Conservation (phyloP, 2,113 vertebrate species). For the Cephalopterus ornatus region DNA sequence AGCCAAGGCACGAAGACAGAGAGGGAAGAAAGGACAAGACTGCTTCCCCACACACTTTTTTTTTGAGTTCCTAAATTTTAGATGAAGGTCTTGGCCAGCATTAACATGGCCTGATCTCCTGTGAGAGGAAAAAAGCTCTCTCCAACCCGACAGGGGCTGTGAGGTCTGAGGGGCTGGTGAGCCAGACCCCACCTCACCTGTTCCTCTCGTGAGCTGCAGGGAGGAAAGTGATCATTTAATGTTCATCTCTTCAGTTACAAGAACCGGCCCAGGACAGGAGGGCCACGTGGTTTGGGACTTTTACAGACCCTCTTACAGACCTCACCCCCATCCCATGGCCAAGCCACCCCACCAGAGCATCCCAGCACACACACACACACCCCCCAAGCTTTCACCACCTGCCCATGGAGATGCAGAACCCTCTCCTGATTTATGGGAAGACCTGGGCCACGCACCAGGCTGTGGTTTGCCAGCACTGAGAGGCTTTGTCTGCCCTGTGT, state of each 20-base stretch:
- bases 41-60: background rate
- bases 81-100: background rate
- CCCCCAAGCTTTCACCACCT: background rate
- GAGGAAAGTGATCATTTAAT: background rate
- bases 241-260: background rate
- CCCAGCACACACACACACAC: background rate
- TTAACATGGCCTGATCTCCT: background rate
- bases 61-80: background rate
- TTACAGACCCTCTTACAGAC: background rate
- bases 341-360: background rate
- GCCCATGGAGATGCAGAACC: background rate
- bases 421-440: background rate
- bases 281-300: background rate
- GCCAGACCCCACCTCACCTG: rapidly evolving
- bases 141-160: background rate
- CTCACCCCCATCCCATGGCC: background rate
- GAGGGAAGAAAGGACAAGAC: background rate
- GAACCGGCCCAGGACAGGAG: background rate
- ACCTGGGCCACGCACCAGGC: background rate
- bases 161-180: background rate
- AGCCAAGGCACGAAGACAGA: background rate
- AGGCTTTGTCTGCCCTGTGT: constrained; percentile 1
- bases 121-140: background rate
- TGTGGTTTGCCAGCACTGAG: background rate
- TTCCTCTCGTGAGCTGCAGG: background rate